Evolutionary conservation across 2,888 invertebrate genomes (phyloP).

Genomic region (Helleia helle): DNA sequence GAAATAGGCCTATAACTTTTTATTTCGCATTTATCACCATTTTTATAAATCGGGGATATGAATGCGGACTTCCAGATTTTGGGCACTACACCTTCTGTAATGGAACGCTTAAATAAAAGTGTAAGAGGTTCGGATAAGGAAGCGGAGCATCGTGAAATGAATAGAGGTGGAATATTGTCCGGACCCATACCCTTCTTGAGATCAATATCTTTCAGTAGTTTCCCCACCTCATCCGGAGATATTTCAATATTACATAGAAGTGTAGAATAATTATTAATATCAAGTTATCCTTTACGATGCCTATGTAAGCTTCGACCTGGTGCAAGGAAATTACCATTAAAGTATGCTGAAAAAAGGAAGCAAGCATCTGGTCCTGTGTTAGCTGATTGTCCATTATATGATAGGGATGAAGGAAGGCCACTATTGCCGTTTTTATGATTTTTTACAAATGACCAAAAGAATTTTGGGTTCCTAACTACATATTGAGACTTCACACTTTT

Average conservation of each 20-base stretch:
- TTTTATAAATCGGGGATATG: too few relatives aligned
- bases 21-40: too few relatives aligned
- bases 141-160: too few relatives aligned
- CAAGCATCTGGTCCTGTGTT: background rate
- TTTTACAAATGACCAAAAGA: slow-evolving; percentile 1
- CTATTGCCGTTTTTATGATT: too few relatives aligned
- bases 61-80: too few relatives aligned
- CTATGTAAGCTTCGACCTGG: background rate
- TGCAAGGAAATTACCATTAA: background rate
- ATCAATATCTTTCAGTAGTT: background rate
- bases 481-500: background rate
- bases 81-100: too few relatives aligned
- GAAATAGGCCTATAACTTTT: too few relatives aligned
- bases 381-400: background rate
- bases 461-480: background rate
- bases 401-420: background rate
- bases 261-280: too few relatives aligned
- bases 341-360: background rate
- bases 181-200: background rate
- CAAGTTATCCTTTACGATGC: background rate
- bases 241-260: background rate
- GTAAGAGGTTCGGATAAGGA: too few relatives aligned
- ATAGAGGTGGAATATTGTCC: too few relatives aligned
- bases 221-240: background rate
- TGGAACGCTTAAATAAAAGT: too few relatives aligned